A percentile compares a stretch with the other conserved stretches of the same genome.
These are phyloP conservation scores for Heteromurus nitidus DNA, from an alignment of 2,888 invertebrate genomes.

Conservation along the genomic window DNA sequence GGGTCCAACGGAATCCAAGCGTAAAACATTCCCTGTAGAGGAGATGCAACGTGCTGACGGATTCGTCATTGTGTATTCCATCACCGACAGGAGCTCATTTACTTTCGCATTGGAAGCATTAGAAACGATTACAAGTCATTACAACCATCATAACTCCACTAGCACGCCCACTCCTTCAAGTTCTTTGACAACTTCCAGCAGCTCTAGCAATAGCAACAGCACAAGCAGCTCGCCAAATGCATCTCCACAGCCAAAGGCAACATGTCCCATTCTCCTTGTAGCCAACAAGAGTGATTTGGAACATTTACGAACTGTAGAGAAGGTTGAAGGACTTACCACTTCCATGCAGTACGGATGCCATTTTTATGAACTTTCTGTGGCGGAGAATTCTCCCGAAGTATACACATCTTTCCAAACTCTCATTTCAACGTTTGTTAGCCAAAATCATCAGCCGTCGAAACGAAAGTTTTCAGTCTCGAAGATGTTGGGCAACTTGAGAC, in stretches of 20 bases:
- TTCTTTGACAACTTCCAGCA: slow-evolving; percentile 31
- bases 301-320: slow-evolving; percentile 85
- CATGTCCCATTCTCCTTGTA: slow-evolving; percentile 81
- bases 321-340: slow-evolving; percentile 82
- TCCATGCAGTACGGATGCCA: slow-evolving; percentile 82
- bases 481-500: slow-evolving; percentile 84
- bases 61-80: slow-evolving; percentile 85
- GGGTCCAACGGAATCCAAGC: slow-evolving; percentile 73
- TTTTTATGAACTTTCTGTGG: slow-evolving; percentile 88
- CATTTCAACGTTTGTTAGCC: slow-evolving; percentile 67
- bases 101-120: slow-evolving; percentile 82
- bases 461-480: slow-evolving; percentile 85
- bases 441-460: slow-evolving; percentile 64
- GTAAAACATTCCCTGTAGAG: slow-evolving; percentile 77
- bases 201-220: slow-evolving; percentile 25
- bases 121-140: slow-evolving; percentile 77
- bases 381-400: slow-evolving; percentile 85
- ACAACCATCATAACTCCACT: slow-evolving; percentile 45
- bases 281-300: slow-evolving; percentile 89
- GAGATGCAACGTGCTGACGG: slow-evolving; percentile 87
- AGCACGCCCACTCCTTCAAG: neutral
- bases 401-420: slow-evolving; percentile 83
- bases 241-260: slow-evolving; percentile 58
- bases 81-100: slow-evolving; percentile 84
- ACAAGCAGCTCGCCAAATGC: slow-evolving; percentile 44